phyloP scores from a whole-genome alignment of 2,113 vertebrate genomes.

The Forbesichthys papilliferus region DNA sequence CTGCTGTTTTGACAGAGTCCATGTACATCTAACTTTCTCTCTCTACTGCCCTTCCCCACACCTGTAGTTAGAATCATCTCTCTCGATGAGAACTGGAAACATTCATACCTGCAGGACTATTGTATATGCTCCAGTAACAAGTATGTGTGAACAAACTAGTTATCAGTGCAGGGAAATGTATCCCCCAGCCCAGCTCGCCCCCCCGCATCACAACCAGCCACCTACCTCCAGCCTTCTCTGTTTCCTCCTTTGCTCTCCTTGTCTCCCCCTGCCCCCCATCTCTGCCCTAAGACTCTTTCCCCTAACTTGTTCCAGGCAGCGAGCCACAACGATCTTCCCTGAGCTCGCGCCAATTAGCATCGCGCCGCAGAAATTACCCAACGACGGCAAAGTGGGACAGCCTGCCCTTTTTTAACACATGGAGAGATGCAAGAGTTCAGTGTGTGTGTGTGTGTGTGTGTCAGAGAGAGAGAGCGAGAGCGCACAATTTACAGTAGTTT shows the following conservation, averaged over 20 bases:
- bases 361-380: constrained; percentile 58
- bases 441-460: constrained; percentile 17
- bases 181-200: neutral
- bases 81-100: constrained; percentile 14
- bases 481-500: neutral
- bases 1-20: constrained; percentile 12
- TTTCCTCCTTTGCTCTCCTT: constrained; percentile 52
- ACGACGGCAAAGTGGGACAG: constrained; percentile 65
- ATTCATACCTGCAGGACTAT: constrained; percentile 11
- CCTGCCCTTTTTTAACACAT: constrained; percentile 62
- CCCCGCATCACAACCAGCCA: constrained; percentile 8
- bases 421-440: constrained; percentile 31
- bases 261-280: constrained; percentile 34
- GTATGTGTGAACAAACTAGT: constrained; percentile 36
- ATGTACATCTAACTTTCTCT: constrained; percentile 1
- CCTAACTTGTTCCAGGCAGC: constrained; percentile 51
- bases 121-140: constrained; percentile 35
- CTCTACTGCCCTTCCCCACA: neutral
- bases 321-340: constrained; percentile 28
- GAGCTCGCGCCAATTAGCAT: constrained; percentile 66
- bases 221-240: constrained; percentile 58
- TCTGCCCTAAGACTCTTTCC: constrained; percentile 21
- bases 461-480: neutral
- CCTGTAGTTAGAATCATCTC: constrained; percentile 19
- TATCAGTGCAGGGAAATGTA: constrained; percentile 36